phyloP scores from a whole-genome alignment of 2,113 vertebrate species.

The Chaetodon auriga region DNA sequence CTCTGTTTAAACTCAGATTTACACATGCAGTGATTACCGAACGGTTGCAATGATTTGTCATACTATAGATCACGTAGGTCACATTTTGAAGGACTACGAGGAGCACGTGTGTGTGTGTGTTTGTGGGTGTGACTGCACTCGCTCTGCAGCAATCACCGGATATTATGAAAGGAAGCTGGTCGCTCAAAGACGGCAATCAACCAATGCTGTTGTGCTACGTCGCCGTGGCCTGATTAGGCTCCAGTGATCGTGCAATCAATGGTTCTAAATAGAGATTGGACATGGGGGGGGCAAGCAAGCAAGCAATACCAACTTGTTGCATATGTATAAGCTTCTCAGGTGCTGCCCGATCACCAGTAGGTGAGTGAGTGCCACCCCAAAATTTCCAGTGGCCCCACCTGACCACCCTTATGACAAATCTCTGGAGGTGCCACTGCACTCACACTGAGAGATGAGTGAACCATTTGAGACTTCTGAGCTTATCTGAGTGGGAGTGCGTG shows the following conservation, averaged over 20 bases:
- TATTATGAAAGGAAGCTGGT: conserved; percentile 64
- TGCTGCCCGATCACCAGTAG: too few relatives aligned
- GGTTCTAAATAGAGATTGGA: conserved; percentile 63
- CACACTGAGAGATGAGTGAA: neutral
- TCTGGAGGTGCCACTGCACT: too few relatives aligned
- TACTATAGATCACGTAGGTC: conserved; percentile 47
- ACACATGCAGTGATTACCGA: conserved; percentile 30
- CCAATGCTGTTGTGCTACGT: conserved; percentile 29
- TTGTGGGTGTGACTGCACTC: neutral
- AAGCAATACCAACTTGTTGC: too few relatives aligned
- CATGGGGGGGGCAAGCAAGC: neutral
- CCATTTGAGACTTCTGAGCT: neutral
- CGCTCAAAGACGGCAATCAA: conserved; percentile 66
- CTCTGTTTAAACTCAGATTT: conserved; percentile 44
- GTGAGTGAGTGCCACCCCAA: too few relatives aligned
- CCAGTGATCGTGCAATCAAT: conserved; percentile 56
- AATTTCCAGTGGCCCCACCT: too few relatives aligned
- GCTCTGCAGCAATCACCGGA: conserved; percentile 44
- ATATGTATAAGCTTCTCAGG: too few relatives aligned
- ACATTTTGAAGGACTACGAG: conserved; percentile 21
- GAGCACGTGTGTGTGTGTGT: neutral
- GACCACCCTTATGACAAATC: too few relatives aligned
- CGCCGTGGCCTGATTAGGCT: conserved; percentile 51
- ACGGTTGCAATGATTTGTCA: conserved; percentile 14
- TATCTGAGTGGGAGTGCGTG: conserved; percentile 12